A percentile compares a stretch with the other conserved stretches of the same genome.
Conservation (phyloP, 2,888 invertebrate species). For the Caenorhabditis sp. region DNA sequence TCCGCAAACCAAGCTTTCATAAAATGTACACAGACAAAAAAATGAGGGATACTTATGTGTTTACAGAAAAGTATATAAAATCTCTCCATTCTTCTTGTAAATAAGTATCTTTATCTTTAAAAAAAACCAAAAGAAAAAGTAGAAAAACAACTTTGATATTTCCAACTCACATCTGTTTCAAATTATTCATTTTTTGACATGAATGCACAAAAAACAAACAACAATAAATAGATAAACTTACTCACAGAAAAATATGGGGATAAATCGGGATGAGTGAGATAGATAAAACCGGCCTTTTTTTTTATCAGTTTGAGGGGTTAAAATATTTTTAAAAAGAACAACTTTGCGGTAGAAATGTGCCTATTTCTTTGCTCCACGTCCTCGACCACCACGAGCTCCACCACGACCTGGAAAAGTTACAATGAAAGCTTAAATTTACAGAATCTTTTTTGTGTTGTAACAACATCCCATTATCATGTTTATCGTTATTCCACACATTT, state of each 20-base stretch:
- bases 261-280: background rate
- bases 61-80: background rate
- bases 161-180: background rate
- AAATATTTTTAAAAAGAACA: background rate
- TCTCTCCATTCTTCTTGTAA: no score
- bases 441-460: no score
- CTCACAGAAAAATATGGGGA: background rate
- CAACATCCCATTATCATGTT: no score
- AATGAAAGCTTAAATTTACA: no score
- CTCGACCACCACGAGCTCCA: background rate
- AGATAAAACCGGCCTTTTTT: background rate
- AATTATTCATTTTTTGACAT: constrained; percentile 2
- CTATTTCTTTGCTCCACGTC: background rate
- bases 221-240: background rate
- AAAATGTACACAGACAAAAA: background rate
- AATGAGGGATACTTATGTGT: background rate
- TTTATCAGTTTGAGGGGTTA: background rate
- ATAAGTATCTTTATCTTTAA: no score
- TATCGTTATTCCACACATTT: no score
- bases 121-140: no score
- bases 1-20: background rate
- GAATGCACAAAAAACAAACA: background rate
- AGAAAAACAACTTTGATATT: no score
- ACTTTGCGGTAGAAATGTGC: no score
- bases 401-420: background rate